Conservation (phyloP, 2,797 vertebrate genomes). For the Aratinga solstitialis region DNA sequence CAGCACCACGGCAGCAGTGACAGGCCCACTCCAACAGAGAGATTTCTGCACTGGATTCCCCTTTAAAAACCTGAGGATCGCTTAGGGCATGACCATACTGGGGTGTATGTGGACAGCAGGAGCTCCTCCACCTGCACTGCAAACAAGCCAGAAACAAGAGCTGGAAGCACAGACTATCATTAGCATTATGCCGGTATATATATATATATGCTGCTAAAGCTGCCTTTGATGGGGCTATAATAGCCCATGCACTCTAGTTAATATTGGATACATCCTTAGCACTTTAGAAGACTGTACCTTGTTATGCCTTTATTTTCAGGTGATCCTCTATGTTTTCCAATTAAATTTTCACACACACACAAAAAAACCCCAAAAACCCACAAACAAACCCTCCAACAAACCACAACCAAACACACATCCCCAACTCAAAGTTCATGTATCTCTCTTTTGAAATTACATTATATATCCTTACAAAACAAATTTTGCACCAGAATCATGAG, state of each 20-base stretch:
- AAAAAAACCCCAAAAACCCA: too few species aligned
- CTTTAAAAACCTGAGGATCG: neutral
- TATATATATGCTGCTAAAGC: neutral
- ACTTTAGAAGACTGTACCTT: neutral
- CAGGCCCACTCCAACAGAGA: neutral
- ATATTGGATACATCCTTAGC: neutral
- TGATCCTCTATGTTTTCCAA: neutral
- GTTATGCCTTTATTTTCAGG: neutral
- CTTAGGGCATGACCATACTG: neutral
- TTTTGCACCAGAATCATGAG: neutral
- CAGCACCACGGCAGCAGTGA: neutral
- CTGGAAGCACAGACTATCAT: neutral
- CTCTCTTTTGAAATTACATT: neutral
- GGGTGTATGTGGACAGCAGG: neutral
- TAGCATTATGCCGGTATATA: too few species aligned
- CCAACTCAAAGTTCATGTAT: neutral
- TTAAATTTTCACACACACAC: neutral
- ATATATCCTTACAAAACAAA: neutral
- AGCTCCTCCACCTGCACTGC: neutral
- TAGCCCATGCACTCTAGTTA: neutral
- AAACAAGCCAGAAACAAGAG: neutral
- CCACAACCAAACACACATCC: accelerated
- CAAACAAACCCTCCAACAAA: neutral
- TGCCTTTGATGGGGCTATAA: neutral
- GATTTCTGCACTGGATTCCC: neutral